Base-by-base conservation (phyloP, 2,888 invertebrate genomes). In the Hydrotaea diabolus region DNA sequence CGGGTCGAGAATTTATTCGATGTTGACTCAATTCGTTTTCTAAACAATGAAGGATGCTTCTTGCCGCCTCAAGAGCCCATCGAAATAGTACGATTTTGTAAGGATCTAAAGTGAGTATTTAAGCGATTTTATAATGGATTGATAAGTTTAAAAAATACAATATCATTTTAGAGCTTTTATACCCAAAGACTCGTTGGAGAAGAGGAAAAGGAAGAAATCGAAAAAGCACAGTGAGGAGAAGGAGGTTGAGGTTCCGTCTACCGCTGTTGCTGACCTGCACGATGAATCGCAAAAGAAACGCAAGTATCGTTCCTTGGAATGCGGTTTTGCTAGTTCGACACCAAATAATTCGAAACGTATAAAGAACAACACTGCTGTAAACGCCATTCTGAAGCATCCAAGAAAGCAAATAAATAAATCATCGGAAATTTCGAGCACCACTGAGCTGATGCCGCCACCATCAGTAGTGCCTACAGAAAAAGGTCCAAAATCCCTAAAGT, bases 1-100 rank as follows among this genome's bases (percentile, higher is more conserved):
- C 86, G 87, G 49, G 86, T 89, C 0, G 80, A 88, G 49, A 71
- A 69, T 8, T 46, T 89, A 17, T 89, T 89, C 57, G 86, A 83
- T 26, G 81, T 89, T 2, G 72, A 85, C 0, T 74, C 78, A 8
- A 86, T 88, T 5, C 75, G 83, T n/a, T 88, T 89, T 17, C 53
- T 87, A 0, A 86, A 85, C 0, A 78, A 80, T 0, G 88, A 88
- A 64, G 87, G 86, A 0, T 77, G 84, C 0, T 88, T 87, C 71
- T 74, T 89, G 5, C 88, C 88, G 5, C 86, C 87, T 0, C 82
- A 84, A 26, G 66, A 66, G 43, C 43, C 66, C 2, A 66, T 66
- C 21, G 66, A 66, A 19, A 36, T 66, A 19, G 9, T 66, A 21
- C 36, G 36, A 21, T 66, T 66, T 36, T 43, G 66, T 21, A 11